These are phyloP conservation scores for Kryptolebias marmoratus DNA, from an alignment of 2,113 vertebrate species.

Conservation along the genomic window DNA sequence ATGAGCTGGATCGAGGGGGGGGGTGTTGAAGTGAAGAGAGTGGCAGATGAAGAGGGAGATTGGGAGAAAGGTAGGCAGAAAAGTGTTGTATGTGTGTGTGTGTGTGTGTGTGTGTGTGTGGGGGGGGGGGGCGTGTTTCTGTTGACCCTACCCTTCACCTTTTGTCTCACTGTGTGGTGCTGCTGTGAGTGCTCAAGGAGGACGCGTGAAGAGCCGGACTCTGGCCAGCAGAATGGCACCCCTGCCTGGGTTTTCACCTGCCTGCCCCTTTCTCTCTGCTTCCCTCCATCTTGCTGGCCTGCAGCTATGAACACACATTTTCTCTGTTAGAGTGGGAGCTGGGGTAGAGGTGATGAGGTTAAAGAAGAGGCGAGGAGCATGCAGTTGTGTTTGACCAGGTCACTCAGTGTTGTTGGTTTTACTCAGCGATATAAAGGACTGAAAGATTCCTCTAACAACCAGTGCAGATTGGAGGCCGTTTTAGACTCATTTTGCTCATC, in stretches of 20 bases:
- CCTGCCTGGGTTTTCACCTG: constrained; percentile 62
- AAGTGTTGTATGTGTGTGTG: constrained; percentile 26
- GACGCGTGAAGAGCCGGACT: constrained; percentile 58
- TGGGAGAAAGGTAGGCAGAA: constrained; percentile 13
- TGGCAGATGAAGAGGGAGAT: constrained; percentile 53
- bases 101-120: constrained; percentile 45
- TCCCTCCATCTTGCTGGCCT: constrained; percentile 61
- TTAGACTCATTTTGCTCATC: constrained; percentile 46
- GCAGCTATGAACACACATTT: constrained; percentile 70
- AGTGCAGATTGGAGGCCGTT: constrained; percentile 4
- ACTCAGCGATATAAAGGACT: not conserved
- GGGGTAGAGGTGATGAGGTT: not conserved
- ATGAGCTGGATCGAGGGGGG: constrained; percentile 1
- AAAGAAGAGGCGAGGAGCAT: constrained; percentile 33
- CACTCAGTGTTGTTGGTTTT: constrained; percentile 33
- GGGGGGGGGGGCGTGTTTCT: too few species aligned
- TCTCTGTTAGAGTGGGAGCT: constrained; percentile 31
- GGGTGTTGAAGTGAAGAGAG: constrained; percentile 41
- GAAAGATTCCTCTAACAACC: constrained; percentile 23
- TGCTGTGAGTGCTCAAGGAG: constrained; percentile 58
- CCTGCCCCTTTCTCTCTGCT: constrained; percentile 6
- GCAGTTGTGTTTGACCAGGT: constrained; percentile 51
- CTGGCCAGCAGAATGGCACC: constrained; percentile 59
- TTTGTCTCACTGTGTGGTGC: constrained; percentile 68
- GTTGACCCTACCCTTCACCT: constrained; percentile 78